Base-by-base conservation (phyloP, 2,113 vertebrate genomes). In the Artemisiospiza belli region DNA sequence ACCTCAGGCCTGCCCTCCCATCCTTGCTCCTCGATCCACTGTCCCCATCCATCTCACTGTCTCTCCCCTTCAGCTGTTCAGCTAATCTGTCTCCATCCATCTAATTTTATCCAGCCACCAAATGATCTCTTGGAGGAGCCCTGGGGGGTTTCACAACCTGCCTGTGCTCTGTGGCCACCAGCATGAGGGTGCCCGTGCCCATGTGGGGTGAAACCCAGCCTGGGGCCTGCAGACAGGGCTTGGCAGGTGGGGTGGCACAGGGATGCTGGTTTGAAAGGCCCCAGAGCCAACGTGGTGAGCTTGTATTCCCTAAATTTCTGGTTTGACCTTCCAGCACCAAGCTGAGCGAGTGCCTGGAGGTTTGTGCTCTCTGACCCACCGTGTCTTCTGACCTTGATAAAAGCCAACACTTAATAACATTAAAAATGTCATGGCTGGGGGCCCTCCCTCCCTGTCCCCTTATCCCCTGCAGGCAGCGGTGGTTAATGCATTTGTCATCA, bases 341-440 rank as follows among this genome's bases (percentile, higher is more conserved):
- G n/a, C 67, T 1, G 3, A 43, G 51, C 0, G 17, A 66, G 43
- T 1, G 4, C 49, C 78, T 24, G 6, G 72, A 59, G 59, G 37
- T 91, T 90, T 68, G 73, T 0, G 2, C 57, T 95, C 80, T 35
- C 72, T 4, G 20, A 69, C 81, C 92, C 81, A 41, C 63, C 55
- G 35, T 54, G 87, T 67, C 86, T 84, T 35, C 89, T 84, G 96
- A 95, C 96, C 96, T 97, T 96, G 95, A 90, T 95, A 90, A 96
- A 96, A 94, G 62, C 11, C 19, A 96, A 93, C 86, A 87, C 89
- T 96, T 97, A 96, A 96, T 96, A 95, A 91, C 90, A 93, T 95
- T 91, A 96, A 96, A 95, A 90, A 78, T 89, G 91, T 87, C 91
- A 87, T 79, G 10, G 4, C 28, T 6, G 22, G 93, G 58, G 72